Evolutionary conservation across 2,797 vertebrate species (phyloP), one percentile per base, ranked within the genome.

Genomic region (Galago senegalensis): DNA sequence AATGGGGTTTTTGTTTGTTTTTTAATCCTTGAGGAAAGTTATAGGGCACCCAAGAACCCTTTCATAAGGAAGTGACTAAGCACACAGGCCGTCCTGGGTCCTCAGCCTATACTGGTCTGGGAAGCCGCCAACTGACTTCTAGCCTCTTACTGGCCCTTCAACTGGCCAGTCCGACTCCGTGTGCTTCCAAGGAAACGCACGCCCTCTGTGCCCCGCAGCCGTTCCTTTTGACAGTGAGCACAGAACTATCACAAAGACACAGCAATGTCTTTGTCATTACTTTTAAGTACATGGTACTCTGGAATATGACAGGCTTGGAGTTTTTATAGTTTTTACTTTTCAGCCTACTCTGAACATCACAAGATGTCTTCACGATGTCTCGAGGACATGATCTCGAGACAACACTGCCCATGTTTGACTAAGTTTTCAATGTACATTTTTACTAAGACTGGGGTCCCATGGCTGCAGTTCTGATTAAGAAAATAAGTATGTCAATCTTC

Each of bases 61-160:
- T 97, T 90, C 92, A 76, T 72, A 34, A 89, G 73, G 72, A 89
- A 84, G 29, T 91, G 87, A 92, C 63, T 92, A 97, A 89, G 89
- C 77, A 61, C 31, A 40, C 43, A 96, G 56, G 85, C 65, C 27
- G 43, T 93, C 94, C 77, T 69, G 84, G 94, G 60, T 61, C 92
- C 77, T 97, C 82, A 81, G 79, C 79, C 61, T 91, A 92, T 53
- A 69, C 27, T 34, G 25, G 1, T 21, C 60, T 70, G 67, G 88
- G 4, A 89, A 81, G 69, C 93, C 67, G 83, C 89, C 97, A 80
- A 70, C 11, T 60, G 40, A 87, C 65, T 89, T 85, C 53, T 72
- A 75, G 23, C 5, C 43, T 76, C 56, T 93, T 75, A 7, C n/a
- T 88, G 60, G n/a, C 58, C 92, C 67, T 93, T 96, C 11, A 25